phyloP scores from a whole-genome alignment of 2,888 invertebrate genomes.

The Campopleginae sp. region DNA sequence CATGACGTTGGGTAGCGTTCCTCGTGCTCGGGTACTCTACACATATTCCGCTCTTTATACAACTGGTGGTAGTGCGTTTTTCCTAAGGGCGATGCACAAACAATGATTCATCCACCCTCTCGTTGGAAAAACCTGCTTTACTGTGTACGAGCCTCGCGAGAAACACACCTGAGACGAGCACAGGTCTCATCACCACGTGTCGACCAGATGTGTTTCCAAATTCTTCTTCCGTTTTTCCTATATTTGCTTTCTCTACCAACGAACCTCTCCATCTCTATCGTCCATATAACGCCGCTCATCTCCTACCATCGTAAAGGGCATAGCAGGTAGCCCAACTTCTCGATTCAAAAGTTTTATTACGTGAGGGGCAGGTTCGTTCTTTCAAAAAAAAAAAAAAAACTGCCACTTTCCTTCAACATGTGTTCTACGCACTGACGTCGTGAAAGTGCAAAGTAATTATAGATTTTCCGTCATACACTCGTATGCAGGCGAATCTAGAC shows the following conservation, averaged over 20 bases:
- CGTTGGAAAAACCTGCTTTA: slow-evolving; percentile 14
- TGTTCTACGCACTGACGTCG: slow-evolving; percentile 24
- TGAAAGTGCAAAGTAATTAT: slow-evolving; percentile 14
- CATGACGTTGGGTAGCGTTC: slow-evolving; percentile 30
- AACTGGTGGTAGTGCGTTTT: slow-evolving; percentile 37
- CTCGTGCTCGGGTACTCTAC: slow-evolving; percentile 12
- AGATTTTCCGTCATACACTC: background rate
- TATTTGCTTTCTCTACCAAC: slow-evolving; percentile 36
- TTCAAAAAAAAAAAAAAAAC: slow-evolving; percentile 8
- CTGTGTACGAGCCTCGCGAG: slow-evolving; percentile 24
- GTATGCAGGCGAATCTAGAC: background rate
- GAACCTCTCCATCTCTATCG: background rate
- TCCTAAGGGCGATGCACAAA: slow-evolving; percentile 51
- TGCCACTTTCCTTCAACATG: slow-evolving; percentile 40
- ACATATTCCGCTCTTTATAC: slow-evolving; percentile 25
- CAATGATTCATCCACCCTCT: slow-evolving; percentile 51
- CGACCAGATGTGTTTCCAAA: slow-evolving; percentile 73
- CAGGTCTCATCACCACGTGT: slow-evolving; percentile 72
- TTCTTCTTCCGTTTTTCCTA: slow-evolving; percentile 30
- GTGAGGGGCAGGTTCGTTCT: slow-evolving; percentile 49
- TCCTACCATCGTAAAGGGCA: slow-evolving; percentile 66
- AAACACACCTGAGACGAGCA: slow-evolving; percentile 69
- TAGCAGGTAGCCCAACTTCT: slow-evolving; percentile 60
- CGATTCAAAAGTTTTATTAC: slow-evolving; percentile 64
- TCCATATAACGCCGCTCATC: slow-evolving; percentile 22